Base-by-base conservation (phyloP, 1,140 invertebrate genomes). In the Drosophila hydei region DNA sequence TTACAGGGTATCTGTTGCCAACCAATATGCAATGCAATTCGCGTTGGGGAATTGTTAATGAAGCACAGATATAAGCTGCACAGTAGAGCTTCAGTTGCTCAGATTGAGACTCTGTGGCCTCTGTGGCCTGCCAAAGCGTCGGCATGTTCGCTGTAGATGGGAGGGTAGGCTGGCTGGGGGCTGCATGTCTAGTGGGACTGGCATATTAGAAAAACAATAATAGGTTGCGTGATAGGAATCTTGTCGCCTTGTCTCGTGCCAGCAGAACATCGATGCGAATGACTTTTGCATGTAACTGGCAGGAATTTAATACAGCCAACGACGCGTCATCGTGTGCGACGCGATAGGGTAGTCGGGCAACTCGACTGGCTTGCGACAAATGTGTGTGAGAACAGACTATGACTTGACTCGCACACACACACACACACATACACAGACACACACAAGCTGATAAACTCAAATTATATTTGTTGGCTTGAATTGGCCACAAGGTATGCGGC, bases 181-280 rank as follows among this genome's bases (percentile, higher is more conserved):
- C 38, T 14, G 23, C n/a, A 33, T 40, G 47, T n/a, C 9, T 21
- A 25, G 42, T n/a, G 19, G 30, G 30, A 25, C n/a, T 33, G 14
- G 21, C 43, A 50, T 64, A 73, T 73, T 62, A 62, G 71, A 54
- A 73, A 73, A 69, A 56, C 64, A 73, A 68, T 68, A 72, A 69
- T 74, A 51, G 27, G 45, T 50, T 69, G 52, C 67, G 59, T 64
- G 65, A 58, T 51, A 54, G 52, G 67, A 69, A 69, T 69, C 64
- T 68, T 73, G 64, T 73, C 64, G 64, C 33, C 71, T 48, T 59
- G 54, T 52, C 68, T 58, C 48, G n/a, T 65, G 42, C 56, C 25
- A 47, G 42, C 9, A 47, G 16, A 19, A 33, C 16, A 16, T 47
- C 42, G 40, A 59, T 27, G 40, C 55, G 18, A 38, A 51, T 14